Base-by-base conservation (phyloP, 2,888 invertebrate species). In the Spatulosminthurus flaviceps region DNA sequence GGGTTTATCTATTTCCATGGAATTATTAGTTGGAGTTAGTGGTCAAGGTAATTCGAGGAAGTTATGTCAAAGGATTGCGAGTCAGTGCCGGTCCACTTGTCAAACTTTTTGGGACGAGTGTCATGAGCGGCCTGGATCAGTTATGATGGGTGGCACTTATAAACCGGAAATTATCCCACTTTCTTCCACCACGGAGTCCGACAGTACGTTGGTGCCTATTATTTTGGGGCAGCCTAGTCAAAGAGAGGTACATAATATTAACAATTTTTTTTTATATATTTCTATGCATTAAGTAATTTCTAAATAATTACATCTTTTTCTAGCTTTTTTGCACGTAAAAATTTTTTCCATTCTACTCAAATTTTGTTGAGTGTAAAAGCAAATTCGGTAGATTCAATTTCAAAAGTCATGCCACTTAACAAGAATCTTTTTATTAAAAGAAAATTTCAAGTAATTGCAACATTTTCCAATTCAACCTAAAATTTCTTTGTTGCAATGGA, bases 81-180 rank as follows among this genome's bases (percentile, higher is more conserved):
- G 9, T n/a, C 77, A 77, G 28, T 77, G 77, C 67, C 67, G 26
- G 22, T 13, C n/a, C 1, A 67, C 24, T n/a, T 77, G 77, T 67
- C 66, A 67, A 24, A 41, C 42, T 1, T 77, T 66, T 43, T 77
- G 77, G 77, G 69, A 67, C 28, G 67, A 64, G 13, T 77, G 77
- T 22, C 77, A 77, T 24, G 64, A 51, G 2, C 51, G 16, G n/a
- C 9, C n/a, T 51, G 5, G 7, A 51, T 9, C 34, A 34, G 34
- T 34, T 34, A 7, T 34, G 34, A 51, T 51, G 2, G 16, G 4
- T 16, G 41, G 7, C 41, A 13, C 41, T 41, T 7, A 13, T 7
- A 41, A 41, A 9, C 7, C 41, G 7, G 41, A 9, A 41, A 41
- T 13, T 9, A 7, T 13, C 7, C 41, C 41, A 41, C 2, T 51